phyloP scores from a whole-genome alignment of 2,888 invertebrate species.

The Nemotelus nigrinus region DNA sequence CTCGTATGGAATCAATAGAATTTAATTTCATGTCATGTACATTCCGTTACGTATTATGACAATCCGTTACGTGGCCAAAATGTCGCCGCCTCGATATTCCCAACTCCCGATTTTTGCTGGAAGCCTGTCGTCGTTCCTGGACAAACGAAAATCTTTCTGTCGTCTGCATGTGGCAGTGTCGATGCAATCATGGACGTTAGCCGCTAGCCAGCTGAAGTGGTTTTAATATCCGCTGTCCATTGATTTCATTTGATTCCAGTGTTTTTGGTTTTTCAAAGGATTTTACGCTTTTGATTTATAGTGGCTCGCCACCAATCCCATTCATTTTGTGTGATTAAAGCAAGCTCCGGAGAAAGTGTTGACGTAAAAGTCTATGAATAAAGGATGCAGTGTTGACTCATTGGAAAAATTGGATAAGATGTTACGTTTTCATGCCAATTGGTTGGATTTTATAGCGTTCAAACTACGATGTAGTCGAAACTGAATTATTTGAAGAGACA shows the following conservation, averaged over 20 bases:
- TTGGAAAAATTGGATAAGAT: not conserved
- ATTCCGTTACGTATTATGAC: constrained; percentile 29
- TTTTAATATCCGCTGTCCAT: constrained; percentile 53
- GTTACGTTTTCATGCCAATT: too few species aligned
- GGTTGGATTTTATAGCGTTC: too few species aligned
- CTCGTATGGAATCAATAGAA: constrained; percentile 29
- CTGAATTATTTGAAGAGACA: too few species aligned
- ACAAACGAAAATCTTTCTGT: not conserved
- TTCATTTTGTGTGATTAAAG: constrained; percentile 56
- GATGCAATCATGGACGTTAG: constrained; percentile 1
- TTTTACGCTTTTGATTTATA: constrained; percentile 56
- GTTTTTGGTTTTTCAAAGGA: constrained; percentile 52
- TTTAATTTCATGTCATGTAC: constrained; percentile 38
- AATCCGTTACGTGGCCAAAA: constrained; percentile 37
- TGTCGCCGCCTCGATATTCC: constrained; percentile 20
- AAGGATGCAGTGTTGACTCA: constrained; percentile 1
- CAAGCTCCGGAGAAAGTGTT: constrained; percentile 46
- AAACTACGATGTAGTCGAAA: too few species aligned
- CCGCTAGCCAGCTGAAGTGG: constrained; percentile 36
- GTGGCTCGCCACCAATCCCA: constrained; percentile 55
- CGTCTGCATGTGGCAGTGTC: constrained; percentile 27
- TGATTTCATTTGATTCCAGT: constrained; percentile 52
- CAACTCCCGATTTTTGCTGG: constrained; percentile 6
- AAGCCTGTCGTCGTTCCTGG: too few species aligned
- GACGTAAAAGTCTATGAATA: not conserved